Evolutionary conservation across 2,113 vertebrate species (phyloP).

Genomic region (Phyllopteryx taeniolatus): DNA sequence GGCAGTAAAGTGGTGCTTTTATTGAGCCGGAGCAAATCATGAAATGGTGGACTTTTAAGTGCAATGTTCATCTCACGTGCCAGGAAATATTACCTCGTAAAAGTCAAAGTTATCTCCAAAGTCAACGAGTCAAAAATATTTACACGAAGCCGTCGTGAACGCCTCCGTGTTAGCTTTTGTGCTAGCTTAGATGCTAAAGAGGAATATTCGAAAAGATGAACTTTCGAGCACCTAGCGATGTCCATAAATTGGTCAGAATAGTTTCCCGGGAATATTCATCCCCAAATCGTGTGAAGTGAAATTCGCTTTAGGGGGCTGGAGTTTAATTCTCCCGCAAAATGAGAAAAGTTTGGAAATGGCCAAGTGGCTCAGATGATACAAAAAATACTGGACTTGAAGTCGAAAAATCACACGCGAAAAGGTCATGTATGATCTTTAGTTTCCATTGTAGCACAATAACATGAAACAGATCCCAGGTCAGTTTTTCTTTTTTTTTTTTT

Average conservation of each 20-base stretch:
- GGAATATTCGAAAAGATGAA: background rate
- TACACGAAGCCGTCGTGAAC: conserved; percentile 88
- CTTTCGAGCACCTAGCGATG: background rate
- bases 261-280: background rate
- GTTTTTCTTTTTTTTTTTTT: background rate
- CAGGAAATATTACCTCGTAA: conserved; percentile 91
- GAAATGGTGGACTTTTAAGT: conserved; percentile 95
- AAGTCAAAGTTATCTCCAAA: conserved; percentile 87
- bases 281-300: background rate
- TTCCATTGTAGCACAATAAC: background rate
- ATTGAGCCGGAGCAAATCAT: conserved; percentile 97
- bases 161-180: conserved; percentile 51
- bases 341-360: too few relatives aligned
- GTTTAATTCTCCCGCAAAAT: too few relatives aligned
- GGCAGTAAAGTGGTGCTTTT: conserved; percentile 91
- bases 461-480: too few relatives aligned
- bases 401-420: too few relatives aligned
- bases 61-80: conserved; percentile 93
- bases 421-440: background rate
- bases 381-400: too few relatives aligned
- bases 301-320: too few relatives aligned
- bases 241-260: too few relatives aligned
- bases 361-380: too few relatives aligned
- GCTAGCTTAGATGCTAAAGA: conserved; percentile 34
- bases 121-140: conserved; percentile 93